phyloP scores from a whole-genome alignment of 2,888 invertebrate species.

The Odontomyia ornata region DNA sequence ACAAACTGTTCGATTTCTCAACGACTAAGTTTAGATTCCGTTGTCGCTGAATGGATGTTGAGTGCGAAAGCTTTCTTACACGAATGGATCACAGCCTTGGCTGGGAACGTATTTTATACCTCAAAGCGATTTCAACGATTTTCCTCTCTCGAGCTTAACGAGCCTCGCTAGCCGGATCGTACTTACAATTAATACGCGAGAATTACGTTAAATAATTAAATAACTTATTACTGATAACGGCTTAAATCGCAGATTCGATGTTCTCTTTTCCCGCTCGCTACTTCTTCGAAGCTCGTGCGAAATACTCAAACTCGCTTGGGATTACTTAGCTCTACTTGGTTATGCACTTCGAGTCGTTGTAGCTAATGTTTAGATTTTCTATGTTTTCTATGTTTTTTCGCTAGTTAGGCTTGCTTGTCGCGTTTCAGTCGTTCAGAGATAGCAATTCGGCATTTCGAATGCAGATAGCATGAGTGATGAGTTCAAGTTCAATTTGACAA shows the following conservation, averaged over 20 bases:
- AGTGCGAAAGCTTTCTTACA: conserved; percentile 35
- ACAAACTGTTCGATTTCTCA: conserved; percentile 11
- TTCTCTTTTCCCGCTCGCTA: neutral
- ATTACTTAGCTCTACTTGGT: neutral
- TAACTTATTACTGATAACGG: neutral
- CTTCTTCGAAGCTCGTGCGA: neutral
- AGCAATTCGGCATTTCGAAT: neutral
- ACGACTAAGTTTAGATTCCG: neutral
- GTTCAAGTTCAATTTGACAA: conserved; percentile 21
- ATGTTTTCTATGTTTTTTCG: neutral
- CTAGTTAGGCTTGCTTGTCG: neutral
- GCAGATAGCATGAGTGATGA: neutral
- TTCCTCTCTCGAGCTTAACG: conserved; percentile 8
- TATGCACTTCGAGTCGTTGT: neutral
- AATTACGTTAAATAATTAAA: neutral
- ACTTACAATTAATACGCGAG: neutral
- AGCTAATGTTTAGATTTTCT: neutral
- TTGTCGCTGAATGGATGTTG: neutral
- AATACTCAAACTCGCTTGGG: neutral
- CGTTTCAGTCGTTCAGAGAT: neutral
- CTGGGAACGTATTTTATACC: conserved; percentile 44
- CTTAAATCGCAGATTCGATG: neutral
- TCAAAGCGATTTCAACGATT: neutral
- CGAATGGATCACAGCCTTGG: conserved; percentile 49
- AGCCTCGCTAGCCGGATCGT: neutral